Conservation (phyloP, 2,888 invertebrate genomes). For the Anaspis maculata region DNA sequence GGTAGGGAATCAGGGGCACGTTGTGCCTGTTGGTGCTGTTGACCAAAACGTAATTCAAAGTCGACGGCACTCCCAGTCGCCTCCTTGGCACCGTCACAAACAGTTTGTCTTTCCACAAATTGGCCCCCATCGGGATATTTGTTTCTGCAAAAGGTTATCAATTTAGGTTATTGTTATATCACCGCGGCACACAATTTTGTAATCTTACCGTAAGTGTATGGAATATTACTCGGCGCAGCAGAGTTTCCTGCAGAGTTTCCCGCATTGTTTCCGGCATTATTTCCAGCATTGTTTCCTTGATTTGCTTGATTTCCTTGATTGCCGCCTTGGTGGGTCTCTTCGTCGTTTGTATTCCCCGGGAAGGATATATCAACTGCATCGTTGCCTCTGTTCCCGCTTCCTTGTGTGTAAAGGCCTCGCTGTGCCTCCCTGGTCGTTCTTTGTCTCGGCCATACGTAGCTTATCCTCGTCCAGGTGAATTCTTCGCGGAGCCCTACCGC, state of each 20-base stretch:
- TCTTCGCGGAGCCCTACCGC: slow-evolving; percentile 35
- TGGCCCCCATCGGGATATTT: slow-evolving; percentile 61
- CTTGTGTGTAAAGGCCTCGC: background rate
- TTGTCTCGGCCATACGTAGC: slow-evolving; percentile 19
- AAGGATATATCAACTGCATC: slow-evolving; percentile 2
- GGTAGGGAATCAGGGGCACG: slow-evolving; percentile 51
- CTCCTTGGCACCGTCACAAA: slow-evolving; percentile 68
- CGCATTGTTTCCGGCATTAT: too few species aligned
- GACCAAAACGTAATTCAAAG: slow-evolving; percentile 41
- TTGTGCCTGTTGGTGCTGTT: slow-evolving; percentile 35
- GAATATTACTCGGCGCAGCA: background rate
- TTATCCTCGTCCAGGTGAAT: slow-evolving; percentile 38
- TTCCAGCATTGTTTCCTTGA: too few species aligned
- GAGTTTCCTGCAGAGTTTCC: too few species aligned
- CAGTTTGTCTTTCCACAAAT: slow-evolving; percentile 54
- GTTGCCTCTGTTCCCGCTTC: background rate
- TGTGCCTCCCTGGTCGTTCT: background rate
- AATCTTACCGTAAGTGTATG: slow-evolving; percentile 1
- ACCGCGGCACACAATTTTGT: too few species aligned
- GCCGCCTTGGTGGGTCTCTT: background rate
- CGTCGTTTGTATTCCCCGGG: slow-evolving; percentile 4
- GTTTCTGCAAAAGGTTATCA: slow-evolving; percentile 38
- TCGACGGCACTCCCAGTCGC: slow-evolving; percentile 48
- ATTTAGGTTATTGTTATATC: background rate
- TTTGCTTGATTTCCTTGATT: too few species aligned